These are phyloP conservation scores for Ciconia maguari DNA, from an alignment of 2,113 vertebrate species.

Conservation along the genomic window DNA sequence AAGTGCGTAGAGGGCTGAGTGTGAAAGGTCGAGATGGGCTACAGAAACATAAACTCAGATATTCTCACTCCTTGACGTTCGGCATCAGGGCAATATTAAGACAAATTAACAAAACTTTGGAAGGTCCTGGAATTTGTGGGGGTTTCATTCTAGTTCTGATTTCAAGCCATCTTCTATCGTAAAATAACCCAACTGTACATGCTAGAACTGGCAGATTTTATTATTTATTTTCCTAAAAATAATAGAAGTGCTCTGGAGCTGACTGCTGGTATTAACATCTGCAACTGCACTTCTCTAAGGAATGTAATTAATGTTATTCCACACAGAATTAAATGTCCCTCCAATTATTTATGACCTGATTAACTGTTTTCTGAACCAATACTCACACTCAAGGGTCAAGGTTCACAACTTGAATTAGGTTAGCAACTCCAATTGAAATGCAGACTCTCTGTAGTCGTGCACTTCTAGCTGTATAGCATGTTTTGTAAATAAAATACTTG, in stretches of 20 bases:
- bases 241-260: not conserved
- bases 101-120: not conserved
- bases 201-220: not conserved
- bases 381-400: conserved; percentile 6
- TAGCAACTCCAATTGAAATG: not conserved
- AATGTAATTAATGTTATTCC: conserved; percentile 37
- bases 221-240: not conserved
- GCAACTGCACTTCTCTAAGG: conserved; percentile 4
- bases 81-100: not conserved
- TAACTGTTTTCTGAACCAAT: not conserved
- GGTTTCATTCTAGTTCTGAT: not conserved
- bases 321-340: not conserved
- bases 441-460: not conserved
- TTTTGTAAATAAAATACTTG: not conserved
- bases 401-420: not conserved
- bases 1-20: not conserved
- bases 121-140: not conserved
- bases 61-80: fast-evolving
- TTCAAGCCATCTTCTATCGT: not conserved
- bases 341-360: conserved; percentile 38
- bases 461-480: not conserved
- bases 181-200: not conserved
- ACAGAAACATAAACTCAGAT: fast-evolving
- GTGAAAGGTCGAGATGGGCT: not conserved
- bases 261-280: conserved; percentile 23